Percentiles rank a stretch among this genome's conserved stretches.
Evolutionary conservation across 2,888 invertebrate species (phyloP).

Genomic region (Lamellibrachia columna): DNA sequence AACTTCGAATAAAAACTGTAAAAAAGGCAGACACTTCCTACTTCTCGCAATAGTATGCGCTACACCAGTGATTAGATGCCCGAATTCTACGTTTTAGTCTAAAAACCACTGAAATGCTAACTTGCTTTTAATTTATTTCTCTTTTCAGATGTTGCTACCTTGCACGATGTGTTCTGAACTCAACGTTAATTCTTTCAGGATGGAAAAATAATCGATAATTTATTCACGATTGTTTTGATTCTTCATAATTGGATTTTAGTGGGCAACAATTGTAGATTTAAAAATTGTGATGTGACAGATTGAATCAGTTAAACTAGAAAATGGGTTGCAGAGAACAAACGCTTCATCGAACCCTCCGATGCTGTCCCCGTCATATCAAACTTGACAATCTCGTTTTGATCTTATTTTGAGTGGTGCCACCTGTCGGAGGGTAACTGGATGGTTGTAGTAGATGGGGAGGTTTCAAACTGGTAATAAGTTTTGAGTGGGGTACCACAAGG

Average conservation of each 20-base stretch:
- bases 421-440: neutral
- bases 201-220: neutral
- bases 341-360: neutral
- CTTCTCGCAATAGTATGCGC: no score
- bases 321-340: neutral
- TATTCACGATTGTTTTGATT: neutral
- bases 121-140: neutral
- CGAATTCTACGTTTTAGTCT: neutral
- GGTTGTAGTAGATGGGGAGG: neutral
- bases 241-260: neutral
- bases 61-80: neutral
- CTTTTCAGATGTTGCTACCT: neutral
- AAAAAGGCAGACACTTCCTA: no score
- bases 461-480: no score
- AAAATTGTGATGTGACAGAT: neutral
- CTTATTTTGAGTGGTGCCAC: neutral
- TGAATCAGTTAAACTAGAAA: neutral
- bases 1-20: no score
- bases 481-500: no score
- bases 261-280: neutral
- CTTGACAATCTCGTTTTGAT: neutral
- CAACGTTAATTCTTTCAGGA: neutral
- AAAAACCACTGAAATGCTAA: neutral
- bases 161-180: neutral
- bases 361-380: neutral